A percentile compares a stretch with the other conserved stretches of the same genome.
Conservation (phyloP, 35 echinoderm and acorn worm genomes). For the Holothuria glaberrima region DNA sequence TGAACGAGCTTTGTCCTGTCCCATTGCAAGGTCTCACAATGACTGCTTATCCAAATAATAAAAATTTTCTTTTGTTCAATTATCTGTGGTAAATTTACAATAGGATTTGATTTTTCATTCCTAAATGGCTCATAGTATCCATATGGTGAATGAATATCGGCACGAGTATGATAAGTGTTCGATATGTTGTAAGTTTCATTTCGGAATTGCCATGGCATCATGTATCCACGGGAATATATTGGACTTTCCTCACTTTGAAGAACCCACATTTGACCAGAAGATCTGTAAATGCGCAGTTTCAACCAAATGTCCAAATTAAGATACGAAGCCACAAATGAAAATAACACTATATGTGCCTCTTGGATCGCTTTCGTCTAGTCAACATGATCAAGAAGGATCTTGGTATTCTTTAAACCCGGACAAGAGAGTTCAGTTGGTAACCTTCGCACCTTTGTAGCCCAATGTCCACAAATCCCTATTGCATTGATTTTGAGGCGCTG, state of each 20-base stretch:
- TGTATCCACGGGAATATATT: too few relatives aligned
- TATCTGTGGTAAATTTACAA: too few relatives aligned
- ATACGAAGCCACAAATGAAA: not conserved
- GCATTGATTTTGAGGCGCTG: conserved; percentile 13
- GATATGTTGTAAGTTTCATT: too few relatives aligned
- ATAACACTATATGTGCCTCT: not conserved
- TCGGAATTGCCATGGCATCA: too few relatives aligned
- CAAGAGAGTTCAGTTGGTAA: conserved; percentile 2
- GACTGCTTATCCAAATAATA: conserved; percentile 63
- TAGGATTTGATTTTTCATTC: not conserved
- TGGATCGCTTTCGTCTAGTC: not conserved
- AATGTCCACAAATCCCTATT: conserved; percentile 10
- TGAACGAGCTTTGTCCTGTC: too few relatives aligned
- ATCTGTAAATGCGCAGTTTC: not conserved
- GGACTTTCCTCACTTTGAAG: conserved; percentile 34
- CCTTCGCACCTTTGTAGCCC: not conserved
- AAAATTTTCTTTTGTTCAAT: too few relatives aligned
- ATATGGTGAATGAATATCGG: too few relatives aligned
- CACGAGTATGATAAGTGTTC: too few relatives aligned
- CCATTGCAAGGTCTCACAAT: too few relatives aligned
- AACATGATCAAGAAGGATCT: conserved; percentile 10
- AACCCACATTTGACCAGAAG: conserved; percentile 35
- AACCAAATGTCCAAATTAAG: conserved; percentile 26
- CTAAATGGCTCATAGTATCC: conserved; percentile 24
- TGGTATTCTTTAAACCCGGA: not conserved